phyloP scores from a whole-genome alignment of 2,797 vertebrate genomes.

The Anas bernieri region DNA sequence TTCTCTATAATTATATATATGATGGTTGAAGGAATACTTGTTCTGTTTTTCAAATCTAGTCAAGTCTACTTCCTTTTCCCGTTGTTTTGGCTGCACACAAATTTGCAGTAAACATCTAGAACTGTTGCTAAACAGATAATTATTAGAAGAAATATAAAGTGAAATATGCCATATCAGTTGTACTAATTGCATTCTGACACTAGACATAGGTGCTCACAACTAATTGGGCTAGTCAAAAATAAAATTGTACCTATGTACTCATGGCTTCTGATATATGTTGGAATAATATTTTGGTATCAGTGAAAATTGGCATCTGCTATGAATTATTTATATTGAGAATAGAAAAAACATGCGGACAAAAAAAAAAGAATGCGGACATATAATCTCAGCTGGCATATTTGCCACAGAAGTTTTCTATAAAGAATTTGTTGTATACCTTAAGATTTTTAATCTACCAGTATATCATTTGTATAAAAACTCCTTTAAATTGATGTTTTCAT shows the following conservation, averaged over 20 bases:
- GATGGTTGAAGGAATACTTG: neutral
- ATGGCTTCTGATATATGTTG: neutral
- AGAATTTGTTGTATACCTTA: neutral
- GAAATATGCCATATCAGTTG: neutral
- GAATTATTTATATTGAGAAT: neutral
- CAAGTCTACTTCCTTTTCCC: neutral
- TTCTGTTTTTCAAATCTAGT: neutral
- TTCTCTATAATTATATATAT: neutral
- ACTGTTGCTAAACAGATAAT: neutral
- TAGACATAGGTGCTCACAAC: neutral
- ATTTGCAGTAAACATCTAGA: neutral
- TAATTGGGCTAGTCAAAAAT: neutral
- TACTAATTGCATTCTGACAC: neutral
- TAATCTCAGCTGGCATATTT: neutral
- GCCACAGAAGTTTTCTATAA: neutral
- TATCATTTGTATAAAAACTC: neutral
- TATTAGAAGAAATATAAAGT: neutral
- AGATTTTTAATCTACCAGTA: neutral
- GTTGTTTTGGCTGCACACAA: neutral
- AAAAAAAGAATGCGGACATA: neutral
- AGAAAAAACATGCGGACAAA: neutral
- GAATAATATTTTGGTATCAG: neutral
- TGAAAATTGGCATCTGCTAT: neutral
- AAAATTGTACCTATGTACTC: neutral
- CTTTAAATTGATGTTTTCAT: neutral